These are phyloP conservation scores for Eupithecia centaureata DNA, from an alignment of 2,888 invertebrate species.

Conservation along the genomic window DNA sequence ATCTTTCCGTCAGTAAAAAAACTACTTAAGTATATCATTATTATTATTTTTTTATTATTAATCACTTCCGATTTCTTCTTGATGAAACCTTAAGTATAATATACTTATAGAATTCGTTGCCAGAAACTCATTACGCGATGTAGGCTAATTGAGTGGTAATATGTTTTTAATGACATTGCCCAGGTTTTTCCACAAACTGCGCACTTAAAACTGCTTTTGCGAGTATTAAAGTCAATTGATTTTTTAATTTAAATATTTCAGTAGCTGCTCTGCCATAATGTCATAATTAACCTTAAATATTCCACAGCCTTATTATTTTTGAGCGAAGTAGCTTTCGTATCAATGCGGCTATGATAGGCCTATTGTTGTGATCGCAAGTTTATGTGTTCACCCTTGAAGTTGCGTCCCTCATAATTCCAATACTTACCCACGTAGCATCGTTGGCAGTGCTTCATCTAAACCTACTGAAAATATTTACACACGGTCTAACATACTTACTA, in stretches of 20 bases:
- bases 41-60: too few species aligned
- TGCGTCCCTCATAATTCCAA: too few species aligned
- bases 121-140: conserved; percentile 35
- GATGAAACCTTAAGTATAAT: neutral
- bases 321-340: too few species aligned
- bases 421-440: neutral
- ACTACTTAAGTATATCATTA: too few species aligned
- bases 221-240: conserved; percentile 32
- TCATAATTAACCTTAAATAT: conserved; percentile 1
- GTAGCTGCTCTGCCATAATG: neutral
- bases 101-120: conserved; percentile 23
- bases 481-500: neutral
- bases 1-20: too few species aligned
- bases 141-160: conserved; percentile 44
- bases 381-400: too few species aligned
- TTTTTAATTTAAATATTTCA: conserved; percentile 32
- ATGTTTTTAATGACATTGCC: conserved; percentile 41
- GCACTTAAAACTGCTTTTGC: conserved; percentile 33
- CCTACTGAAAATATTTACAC: neutral
- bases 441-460: neutral
- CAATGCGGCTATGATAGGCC: too few species aligned
- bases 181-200: conserved; percentile 31
- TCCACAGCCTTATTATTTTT: too few species aligned
- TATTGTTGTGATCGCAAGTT: too few species aligned
- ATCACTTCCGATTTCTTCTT: neutral